A percentile compares a stretch with the other conserved stretches of the same genome.
Conservation (phyloP, 2,797 vertebrate species). For the Hozukius guyotensis region DNA sequence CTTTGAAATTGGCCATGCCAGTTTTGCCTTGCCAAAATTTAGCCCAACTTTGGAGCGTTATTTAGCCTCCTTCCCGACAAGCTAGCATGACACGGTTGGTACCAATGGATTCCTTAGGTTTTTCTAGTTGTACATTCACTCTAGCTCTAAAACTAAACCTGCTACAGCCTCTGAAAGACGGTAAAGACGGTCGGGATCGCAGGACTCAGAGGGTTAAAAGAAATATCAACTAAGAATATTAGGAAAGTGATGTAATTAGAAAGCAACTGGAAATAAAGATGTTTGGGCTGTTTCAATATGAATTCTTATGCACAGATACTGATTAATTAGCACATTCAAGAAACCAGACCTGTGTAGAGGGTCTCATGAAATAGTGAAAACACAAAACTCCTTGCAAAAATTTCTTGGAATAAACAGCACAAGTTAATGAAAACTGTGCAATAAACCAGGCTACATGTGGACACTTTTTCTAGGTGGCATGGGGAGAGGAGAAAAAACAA, state of each 20-base stretch:
- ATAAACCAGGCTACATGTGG: neutral
- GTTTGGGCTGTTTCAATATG: neutral
- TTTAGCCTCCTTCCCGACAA: too few species aligned
- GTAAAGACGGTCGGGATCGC: too few species aligned
- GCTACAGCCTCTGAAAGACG: too few species aligned
- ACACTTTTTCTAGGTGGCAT: neutral
- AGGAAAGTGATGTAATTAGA: neutral
- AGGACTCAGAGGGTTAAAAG: neutral
- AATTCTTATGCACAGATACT: neutral
- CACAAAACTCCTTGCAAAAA: neutral
- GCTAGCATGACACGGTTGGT: too few species aligned
- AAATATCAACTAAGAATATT: neutral
- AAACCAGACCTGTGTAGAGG: neutral
- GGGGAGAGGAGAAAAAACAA: slow-evolving; percentile 3
- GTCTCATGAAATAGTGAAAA: neutral
- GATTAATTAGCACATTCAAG: neutral
- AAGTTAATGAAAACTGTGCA: slow-evolving; percentile 12
- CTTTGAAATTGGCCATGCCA: too few species aligned
- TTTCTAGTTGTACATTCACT: too few species aligned
- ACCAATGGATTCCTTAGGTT: too few species aligned
- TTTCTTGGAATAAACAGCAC: slow-evolving; percentile 1
- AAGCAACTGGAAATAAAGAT: neutral
- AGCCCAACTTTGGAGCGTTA: too few species aligned
- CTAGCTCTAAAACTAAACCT: too few species aligned
- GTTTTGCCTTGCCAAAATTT: too few species aligned